A percentile compares a stretch with the other conserved stretches of the same genome.
Conservation (phyloP, 2,888 invertebrate genomes). For the Chrysolina haemoptera region DNA sequence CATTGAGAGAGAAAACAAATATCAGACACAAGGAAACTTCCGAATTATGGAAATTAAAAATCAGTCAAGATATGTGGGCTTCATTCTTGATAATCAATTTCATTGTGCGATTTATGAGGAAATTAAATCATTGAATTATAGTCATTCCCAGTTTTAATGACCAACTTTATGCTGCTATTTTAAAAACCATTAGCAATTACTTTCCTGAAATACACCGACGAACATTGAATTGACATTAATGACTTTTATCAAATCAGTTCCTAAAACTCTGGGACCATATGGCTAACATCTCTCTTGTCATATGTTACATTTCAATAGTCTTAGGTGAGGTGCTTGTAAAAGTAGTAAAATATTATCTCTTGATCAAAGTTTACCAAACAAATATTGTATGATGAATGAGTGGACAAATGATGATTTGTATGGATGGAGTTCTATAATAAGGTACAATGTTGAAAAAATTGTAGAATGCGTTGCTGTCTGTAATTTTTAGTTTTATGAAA, state of each 20-base stretch:
- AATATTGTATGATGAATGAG: not conserved
- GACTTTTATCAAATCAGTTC: constrained; percentile 18
- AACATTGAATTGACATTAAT: constrained; percentile 18
- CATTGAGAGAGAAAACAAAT: too few relatives aligned
- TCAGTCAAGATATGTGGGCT: not conserved
- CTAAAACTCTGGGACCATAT: constrained; percentile 1
- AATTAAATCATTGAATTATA: constrained; percentile 17
- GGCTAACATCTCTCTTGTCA: constrained; percentile 7
- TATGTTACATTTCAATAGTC: not conserved
- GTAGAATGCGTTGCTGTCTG: too few relatives aligned
- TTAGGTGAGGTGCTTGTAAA: not conserved
- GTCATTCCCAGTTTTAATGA: not conserved
- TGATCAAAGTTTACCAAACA: not conserved
- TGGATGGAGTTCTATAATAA: too few relatives aligned
- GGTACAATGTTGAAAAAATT: too few relatives aligned
- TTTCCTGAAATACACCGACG: constrained; percentile 10
- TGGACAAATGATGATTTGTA: too few relatives aligned
- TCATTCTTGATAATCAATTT: not conserved
- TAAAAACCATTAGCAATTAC: constrained; percentile 16
- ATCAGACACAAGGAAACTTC: too few relatives aligned
- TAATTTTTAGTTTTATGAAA: too few relatives aligned
- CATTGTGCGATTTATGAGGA: constrained; percentile 1
- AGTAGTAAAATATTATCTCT: not conserved
- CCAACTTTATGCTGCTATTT: constrained; percentile 14
- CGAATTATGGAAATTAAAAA: too few relatives aligned